Evolutionary conservation across 1,140 invertebrate genomes (phyloP).

Genomic region (Glossosoma conforme): DNA sequence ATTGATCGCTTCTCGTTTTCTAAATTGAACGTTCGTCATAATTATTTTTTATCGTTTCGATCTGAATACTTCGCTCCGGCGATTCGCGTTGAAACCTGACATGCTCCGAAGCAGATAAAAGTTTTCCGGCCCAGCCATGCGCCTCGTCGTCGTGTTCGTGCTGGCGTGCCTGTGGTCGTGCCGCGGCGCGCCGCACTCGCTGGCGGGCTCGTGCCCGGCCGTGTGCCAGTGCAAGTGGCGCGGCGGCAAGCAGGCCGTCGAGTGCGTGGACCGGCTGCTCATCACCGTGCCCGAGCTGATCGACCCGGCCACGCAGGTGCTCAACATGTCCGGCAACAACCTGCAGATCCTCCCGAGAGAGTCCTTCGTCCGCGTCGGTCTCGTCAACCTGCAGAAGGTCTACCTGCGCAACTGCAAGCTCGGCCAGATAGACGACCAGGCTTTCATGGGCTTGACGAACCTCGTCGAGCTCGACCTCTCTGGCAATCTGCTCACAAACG

Average conservation of each 20-base stretch:
- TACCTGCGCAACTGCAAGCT: slow-evolving; percentile 77
- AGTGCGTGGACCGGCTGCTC: slow-evolving; percentile 75
- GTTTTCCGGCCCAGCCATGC: too few species aligned
- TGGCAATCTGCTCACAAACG: slow-evolving; percentile 69
- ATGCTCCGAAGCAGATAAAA: too few species aligned
- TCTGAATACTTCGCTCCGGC: too few species aligned
- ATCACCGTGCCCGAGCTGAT: slow-evolving; percentile 77
- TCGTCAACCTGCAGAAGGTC: slow-evolving; percentile 82
- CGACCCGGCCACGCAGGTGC: slow-evolving; percentile 81
- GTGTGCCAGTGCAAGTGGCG: slow-evolving; percentile 90
- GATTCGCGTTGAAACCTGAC: too few species aligned
- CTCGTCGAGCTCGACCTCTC: slow-evolving; percentile 84
- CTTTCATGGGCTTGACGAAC: slow-evolving; percentile 79
- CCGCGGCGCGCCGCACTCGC: slow-evolving; percentile 39
- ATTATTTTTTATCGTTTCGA: too few species aligned
- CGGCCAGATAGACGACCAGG: slow-evolving; percentile 75
- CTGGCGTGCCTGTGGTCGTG: slow-evolving; percentile 36
- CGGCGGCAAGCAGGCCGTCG: slow-evolving; percentile 84
- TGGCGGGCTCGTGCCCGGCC: slow-evolving; percentile 60
- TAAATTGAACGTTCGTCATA: too few species aligned
- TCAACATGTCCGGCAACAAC: slow-evolving; percentile 83
- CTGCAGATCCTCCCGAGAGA: slow-evolving; percentile 74
- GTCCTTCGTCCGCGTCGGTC: slow-evolving; percentile 70
- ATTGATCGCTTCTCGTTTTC: neutral
- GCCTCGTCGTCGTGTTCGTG: slow-evolving; percentile 39